These are phyloP conservation scores for Pleuronectes platessa DNA, from an alignment of 2,113 vertebrate genomes.

Conservation along the genomic window DNA sequence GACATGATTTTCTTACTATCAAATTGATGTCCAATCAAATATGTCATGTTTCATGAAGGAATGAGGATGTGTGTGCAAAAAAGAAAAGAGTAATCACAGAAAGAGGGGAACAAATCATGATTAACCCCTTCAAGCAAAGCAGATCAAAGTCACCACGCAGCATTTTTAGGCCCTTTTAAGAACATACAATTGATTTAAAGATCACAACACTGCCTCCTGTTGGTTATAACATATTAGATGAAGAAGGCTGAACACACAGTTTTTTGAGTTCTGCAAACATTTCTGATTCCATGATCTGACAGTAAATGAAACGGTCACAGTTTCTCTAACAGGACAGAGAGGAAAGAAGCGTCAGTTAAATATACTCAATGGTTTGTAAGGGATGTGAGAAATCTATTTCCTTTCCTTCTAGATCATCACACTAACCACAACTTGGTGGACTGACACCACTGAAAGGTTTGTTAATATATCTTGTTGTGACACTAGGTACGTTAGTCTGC, in stretches of 20 bases:
- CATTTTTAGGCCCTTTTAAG: neutral
- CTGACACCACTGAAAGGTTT: neutral
- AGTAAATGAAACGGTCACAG: neutral
- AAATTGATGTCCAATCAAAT: neutral
- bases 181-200: neutral
- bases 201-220: neutral
- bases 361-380: neutral
- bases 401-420: constrained; percentile 1
- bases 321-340: no score
- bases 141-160: neutral
- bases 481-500: constrained; percentile 37
- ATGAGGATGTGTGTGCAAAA: neutral
- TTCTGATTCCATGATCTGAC: no score
- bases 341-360: neutral
- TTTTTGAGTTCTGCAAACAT: no score
- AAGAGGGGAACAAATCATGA: neutral
- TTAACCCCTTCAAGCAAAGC: constrained; percentile 6
- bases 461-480: neutral
- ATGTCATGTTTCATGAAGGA: neutral
- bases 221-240: neutral
- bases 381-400: neutral
- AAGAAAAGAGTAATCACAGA: neutral
- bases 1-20: no score
- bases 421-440: neutral
- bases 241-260: no score